Base-by-base conservation (phyloP, 1,140 invertebrate genomes). In the Contarinia nasturtii region DNA sequence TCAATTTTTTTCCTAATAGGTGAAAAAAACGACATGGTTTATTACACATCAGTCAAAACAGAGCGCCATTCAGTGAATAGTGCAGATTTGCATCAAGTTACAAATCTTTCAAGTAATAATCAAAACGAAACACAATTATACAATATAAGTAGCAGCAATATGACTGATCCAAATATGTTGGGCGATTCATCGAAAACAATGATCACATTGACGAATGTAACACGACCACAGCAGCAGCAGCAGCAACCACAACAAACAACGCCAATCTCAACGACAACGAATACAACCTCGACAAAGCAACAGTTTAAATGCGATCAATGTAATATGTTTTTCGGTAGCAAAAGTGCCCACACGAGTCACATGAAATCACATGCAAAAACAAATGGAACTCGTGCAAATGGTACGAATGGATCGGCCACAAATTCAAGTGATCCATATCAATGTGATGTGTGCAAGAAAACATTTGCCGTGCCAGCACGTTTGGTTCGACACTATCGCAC, bases 361-460 rank as follows among this genome's bases (percentile, higher is more conserved):
- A 69, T 70, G 10, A 69, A 73, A 44, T 74, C 71, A 22, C 71
- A 74, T 51, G 67, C 48, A 0, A 36, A 40, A 5, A 21, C 44
- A 19, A 12, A 57, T 51, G 50, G 61, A 20, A 60, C 65, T 45
- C 45, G 55, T 12, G 46, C 54, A 22, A 47, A 50, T 15, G 54
- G 52, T 33, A 55, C 54, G 18, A 48, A 45, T 15, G 49, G 49
- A 15, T 53, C 64, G 36, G 64, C 67, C n/a, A 48, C 52, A 15
- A 53, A 64, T 36, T 64, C 68, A 15, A 64, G 66, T 34, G 83
- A 86, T 64, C 82, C 82, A 5, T 87, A 89, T 64, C 75, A 81
- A 37, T 95, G 89, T 64, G 83, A 87, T 59, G 82, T 90, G 48
- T 95, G 90, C 65, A 75, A 80, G 48, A 94, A 94, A 61, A 89